A percentile compares a stretch with the other conserved stretches of the same genome.
Conservation (phyloP, 2,113 vertebrate species). For the Heterotis niloticus region DNA sequence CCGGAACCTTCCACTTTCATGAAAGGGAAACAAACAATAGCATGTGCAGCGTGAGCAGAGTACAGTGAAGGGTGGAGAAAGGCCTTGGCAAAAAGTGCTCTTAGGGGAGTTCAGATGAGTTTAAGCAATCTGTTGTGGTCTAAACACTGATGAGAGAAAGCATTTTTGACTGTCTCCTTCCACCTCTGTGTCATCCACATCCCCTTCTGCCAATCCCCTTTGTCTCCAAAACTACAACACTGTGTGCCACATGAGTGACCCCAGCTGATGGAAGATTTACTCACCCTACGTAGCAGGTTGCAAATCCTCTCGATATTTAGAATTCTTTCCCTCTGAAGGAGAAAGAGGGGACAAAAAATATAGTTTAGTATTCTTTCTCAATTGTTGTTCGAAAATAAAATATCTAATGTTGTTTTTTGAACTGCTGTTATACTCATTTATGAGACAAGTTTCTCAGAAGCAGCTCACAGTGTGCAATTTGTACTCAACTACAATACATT, state of each 20-base stretch:
- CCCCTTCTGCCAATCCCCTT: not conserved
- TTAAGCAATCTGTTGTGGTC: slow-evolving; percentile 41
- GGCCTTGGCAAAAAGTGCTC: not conserved
- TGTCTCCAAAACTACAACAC: not conserved
- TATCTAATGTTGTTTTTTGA: not conserved
- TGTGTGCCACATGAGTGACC: no score
- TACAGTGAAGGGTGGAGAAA: not conserved
- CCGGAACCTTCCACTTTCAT: not conserved
- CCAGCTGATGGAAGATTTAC: slow-evolving; percentile 41
- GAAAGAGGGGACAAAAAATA: slow-evolving; percentile 25
- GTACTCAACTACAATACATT: no score
- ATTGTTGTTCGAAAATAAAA: not conserved
- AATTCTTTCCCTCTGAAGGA: slow-evolving; percentile 79
- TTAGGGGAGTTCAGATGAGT: not conserved
- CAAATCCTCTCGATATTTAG: slow-evolving; percentile 91
- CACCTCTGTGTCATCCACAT: not conserved
- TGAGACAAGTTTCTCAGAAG: not conserved
- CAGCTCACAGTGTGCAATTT: no score
- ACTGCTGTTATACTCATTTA: not conserved
- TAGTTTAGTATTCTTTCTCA: not conserved
- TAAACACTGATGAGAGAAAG: slow-evolving; percentile 12
- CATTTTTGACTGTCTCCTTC: not conserved
- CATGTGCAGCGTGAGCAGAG: not conserved
- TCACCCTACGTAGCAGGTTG: slow-evolving; percentile 83
- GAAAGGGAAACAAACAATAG: not conserved